Base-by-base conservation (phyloP, 2,797 vertebrate genomes). In the Periophthalmus magnuspinnatus region DNA sequence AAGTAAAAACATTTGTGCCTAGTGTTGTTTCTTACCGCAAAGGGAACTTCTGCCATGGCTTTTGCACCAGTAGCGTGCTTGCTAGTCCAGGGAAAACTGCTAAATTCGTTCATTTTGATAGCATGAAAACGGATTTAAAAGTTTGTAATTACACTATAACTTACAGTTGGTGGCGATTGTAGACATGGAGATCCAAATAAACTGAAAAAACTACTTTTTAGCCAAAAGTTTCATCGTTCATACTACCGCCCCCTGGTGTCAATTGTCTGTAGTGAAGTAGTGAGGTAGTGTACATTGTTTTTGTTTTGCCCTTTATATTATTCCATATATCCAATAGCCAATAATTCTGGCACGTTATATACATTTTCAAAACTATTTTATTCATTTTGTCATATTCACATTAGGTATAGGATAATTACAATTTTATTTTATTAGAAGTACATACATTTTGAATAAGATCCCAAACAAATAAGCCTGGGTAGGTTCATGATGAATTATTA, bases 171-270 rank as follows among this genome's bases (percentile, higher is more conserved):
- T 14, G 13, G 10, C 22, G 22, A 56, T 5, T 11, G 5, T 21
- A 8, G 21, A 45, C 38, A 61, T 34, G n/a, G 17, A 38, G 17
- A 38, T 41, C 34, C 10, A 61, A 41, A 24, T 7, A n/a, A 48
- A 38, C 8, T 9, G 1, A 8, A 17, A 52, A 52, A 52, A 8
- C 19, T 8, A 52, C 19, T 50, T 50, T n/a, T 50, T n/a, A 50
- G 38, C 11, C 38, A 41, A 5, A 45, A 45, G 13, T 11, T 52
- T 22, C 11, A 6, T 14, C 17, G 6, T 34, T 10, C 19, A 38
- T 59, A 21, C 33, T 38, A 38, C 19, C 60, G 60, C 60, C 60
- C 60, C 60, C 60, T 62, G n/a, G n/a, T 41, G 60, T 21, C 34
- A 22, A 6, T 32, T 57, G 55, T 57, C 21, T 5, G 56, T 58